These are phyloP conservation scores for Onthophagus sagittarius DNA, from an alignment of 2,888 invertebrate species.

Conservation along the genomic window DNA sequence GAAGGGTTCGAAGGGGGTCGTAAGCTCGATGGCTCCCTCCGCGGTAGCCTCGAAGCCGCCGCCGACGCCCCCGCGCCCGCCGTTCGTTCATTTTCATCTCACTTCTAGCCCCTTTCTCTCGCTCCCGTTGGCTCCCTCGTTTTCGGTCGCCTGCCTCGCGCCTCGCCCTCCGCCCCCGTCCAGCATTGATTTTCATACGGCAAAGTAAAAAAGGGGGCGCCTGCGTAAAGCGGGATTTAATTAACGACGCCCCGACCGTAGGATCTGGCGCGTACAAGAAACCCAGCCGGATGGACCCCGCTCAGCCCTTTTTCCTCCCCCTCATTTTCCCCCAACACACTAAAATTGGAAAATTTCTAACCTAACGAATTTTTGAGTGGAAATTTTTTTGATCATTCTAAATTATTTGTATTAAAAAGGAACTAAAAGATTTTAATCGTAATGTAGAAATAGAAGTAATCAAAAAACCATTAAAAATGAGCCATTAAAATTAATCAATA, in stretches of 20 bases:
- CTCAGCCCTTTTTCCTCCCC: not conserved
- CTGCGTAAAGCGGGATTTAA: slow-evolving; percentile 25
- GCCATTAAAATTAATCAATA: too few relatives aligned
- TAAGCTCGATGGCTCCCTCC: not conserved
- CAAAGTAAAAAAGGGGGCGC: slow-evolving; percentile 31
- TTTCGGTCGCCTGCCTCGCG: not conserved
- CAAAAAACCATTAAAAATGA: too few relatives aligned
- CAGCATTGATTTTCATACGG: slow-evolving; percentile 33
- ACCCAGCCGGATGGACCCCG: not conserved
- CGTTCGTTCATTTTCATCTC: not conserved
- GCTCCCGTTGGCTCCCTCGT: not conserved
- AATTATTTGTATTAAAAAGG: too few relatives aligned
- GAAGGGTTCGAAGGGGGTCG: not conserved
- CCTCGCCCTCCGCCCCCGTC: slow-evolving; percentile 21
- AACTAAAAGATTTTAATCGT: too few relatives aligned
- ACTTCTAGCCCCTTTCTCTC: too few relatives aligned
- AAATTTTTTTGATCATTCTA: too few relatives aligned
- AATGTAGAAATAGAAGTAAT: too few relatives aligned
- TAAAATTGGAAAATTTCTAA: not conserved
- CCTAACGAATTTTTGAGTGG: too few relatives aligned
- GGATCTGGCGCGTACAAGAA: not conserved
- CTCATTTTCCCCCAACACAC: not conserved
- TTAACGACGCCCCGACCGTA: slow-evolving; percentile 16
- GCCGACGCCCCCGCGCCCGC: not conserved
- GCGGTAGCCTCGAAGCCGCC: not conserved